Evolutionary conservation across 2,797 vertebrate genomes (phyloP).

Genomic region (Glyptemys insculpta): DNA sequence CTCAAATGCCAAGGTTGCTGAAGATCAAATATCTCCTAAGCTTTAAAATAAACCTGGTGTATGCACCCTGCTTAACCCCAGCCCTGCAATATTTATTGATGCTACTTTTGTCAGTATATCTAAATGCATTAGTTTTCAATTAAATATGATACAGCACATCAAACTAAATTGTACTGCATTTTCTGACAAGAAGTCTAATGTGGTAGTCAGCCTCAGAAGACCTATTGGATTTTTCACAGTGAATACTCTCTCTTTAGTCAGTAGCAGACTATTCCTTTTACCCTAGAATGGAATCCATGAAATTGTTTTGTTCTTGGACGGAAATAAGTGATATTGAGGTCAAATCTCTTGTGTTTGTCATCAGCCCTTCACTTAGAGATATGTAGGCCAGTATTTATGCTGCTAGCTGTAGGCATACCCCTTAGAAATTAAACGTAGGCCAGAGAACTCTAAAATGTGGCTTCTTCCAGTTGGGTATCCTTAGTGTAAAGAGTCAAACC

Average conservation of each 20-base stretch:
- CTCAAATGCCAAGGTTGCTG: neutral
- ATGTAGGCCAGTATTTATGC: neutral
- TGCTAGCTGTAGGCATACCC: slow-evolving; percentile 58
- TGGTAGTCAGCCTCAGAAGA: slow-evolving; percentile 40
- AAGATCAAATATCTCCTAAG: neutral
- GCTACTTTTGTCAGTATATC: neutral
- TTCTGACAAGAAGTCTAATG: slow-evolving; percentile 14
- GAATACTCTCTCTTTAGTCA: neutral
- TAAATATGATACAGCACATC: neutral
- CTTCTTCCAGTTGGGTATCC: slow-evolving; percentile 15
- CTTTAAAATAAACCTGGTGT: neutral
- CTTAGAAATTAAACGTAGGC: slow-evolving; percentile 41
- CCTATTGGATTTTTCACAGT: slow-evolving; percentile 36
- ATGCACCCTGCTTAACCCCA: neutral
- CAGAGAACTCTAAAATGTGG: slow-evolving; percentile 44
- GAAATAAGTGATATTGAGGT: slow-evolving; percentile 18
- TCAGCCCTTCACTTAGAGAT: slow-evolving; percentile 1
- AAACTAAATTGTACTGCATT: slow-evolving; percentile 18
- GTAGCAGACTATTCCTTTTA: neutral
- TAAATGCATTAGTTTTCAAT: slow-evolving; percentile 51
- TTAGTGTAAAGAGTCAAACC: slow-evolving; percentile 47
- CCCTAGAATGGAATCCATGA: slow-evolving; percentile 11
- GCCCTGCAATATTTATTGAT: neutral
- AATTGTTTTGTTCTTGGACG: slow-evolving; percentile 12
- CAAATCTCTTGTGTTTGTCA: neutral